Percentiles rank a stretch among this genome's conserved stretches.
These are phyloP conservation scores for Heliconius hortense DNA, from an alignment of 2,888 invertebrate genomes.

Conservation along the genomic window DNA sequence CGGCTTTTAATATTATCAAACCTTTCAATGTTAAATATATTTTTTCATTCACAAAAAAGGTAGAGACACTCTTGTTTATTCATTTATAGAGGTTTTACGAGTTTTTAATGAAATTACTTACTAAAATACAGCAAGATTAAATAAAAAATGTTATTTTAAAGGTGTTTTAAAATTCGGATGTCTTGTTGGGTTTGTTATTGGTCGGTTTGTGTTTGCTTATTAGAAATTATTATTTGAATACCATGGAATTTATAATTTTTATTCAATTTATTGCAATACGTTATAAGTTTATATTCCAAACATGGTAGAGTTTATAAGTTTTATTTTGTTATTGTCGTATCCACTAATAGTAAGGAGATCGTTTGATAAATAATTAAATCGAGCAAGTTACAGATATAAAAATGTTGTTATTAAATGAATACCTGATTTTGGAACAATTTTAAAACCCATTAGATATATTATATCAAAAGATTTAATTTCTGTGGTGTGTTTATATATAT, in stretches of 20 bases:
- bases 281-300: neutral
- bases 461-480: neutral
- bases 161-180: conserved; percentile 7
- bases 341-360: neutral
- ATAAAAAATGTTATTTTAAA: conserved; percentile 14
- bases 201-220: conserved; percentile 39
- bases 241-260: neutral
- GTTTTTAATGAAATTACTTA: conserved; percentile 21
- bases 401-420: no score
- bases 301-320: neutral
- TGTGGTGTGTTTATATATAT: neutral
- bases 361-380: no score
- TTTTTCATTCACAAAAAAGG: conserved; percentile 25
- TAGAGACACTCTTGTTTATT: conserved; percentile 14
- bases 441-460: no score
- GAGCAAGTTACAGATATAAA: no score
- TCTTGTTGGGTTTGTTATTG: conserved; percentile 21
- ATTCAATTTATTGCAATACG: neutral
- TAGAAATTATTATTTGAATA: conserved; percentile 12
- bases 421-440: no score
- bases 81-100: conserved; percentile 22
- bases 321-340: neutral
- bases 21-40: conserved; percentile 23
- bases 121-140: neutral
- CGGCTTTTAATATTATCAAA: conserved; percentile 22